Evolutionary conservation across 2,797 vertebrate species (phyloP).

Genomic region (Tenualosa ilisha): DNA sequence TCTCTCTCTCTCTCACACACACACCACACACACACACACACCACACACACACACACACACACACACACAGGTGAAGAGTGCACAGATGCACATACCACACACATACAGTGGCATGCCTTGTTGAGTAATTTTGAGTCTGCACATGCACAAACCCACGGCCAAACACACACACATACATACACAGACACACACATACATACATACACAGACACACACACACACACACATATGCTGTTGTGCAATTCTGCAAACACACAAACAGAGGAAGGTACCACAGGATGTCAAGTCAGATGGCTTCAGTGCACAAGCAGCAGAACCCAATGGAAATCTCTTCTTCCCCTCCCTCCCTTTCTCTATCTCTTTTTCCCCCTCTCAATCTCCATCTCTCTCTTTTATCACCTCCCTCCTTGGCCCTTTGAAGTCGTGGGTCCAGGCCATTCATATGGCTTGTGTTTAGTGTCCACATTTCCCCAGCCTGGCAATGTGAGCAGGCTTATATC

Average conservation of each 20-base stretch:
- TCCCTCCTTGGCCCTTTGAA: not conserved
- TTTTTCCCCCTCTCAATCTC: not conserved
- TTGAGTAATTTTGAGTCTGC: not conserved
- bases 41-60: not conserved
- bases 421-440: not conserved
- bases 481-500: not conserved
- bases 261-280: not conserved
- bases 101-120: not conserved
- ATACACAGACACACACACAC: not conserved
- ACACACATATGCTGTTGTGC: not conserved
- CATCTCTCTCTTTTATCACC: not conserved
- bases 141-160: not conserved
- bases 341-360: too few relatives aligned
- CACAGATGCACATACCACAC: not conserved
- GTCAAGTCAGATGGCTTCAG: not conserved
- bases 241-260: not conserved
- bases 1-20: not conserved
- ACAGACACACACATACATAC: not conserved
- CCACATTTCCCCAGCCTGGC: not conserved
- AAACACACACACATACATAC: not conserved
- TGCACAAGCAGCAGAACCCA: not conserved
- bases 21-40: not conserved
- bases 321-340: not conserved
- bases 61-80: slow-evolving; percentile 17
- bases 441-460: slow-evolving; percentile 3